Conservation (phyloP, 1,140 invertebrate species). For the Nebria ingens region DNA sequence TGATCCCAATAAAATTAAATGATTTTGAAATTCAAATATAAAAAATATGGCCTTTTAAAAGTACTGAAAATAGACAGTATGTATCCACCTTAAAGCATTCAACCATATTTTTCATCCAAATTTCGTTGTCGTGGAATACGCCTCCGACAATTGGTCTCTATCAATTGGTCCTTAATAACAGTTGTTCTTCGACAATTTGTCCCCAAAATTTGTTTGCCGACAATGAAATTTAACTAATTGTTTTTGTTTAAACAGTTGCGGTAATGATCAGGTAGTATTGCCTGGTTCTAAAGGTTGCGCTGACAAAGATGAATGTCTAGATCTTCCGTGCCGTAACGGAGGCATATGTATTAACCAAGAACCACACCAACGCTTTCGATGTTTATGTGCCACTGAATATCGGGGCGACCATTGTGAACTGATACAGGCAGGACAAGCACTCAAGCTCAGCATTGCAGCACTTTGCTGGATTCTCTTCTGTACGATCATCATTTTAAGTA, state of each 20-base stretch:
- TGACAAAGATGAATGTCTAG: slow-evolving; percentile 89
- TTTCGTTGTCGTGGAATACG: no score
- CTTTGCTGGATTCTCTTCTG: slow-evolving; percentile 87
- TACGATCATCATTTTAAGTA: slow-evolving; percentile 88
- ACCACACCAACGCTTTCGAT: slow-evolving; percentile 68
- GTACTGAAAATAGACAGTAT: no score
- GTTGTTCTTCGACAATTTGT: no score
- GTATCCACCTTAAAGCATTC: not conserved
- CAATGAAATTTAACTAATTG: no score
- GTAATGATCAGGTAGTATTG: slow-evolving; percentile 78
- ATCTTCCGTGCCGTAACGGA: slow-evolving; percentile 83
- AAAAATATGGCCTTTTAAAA: no score
- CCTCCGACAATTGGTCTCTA: no score
- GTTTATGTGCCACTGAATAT: slow-evolving; percentile 81
- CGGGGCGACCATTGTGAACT: slow-evolving; percentile 90
- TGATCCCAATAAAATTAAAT: no score
- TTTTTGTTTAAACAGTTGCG: slow-evolving; percentile 54
- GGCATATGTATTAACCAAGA: slow-evolving; percentile 83
- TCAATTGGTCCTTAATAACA: no score
- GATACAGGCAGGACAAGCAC: slow-evolving; percentile 81
- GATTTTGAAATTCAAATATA: no score
- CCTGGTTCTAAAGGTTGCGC: slow-evolving; percentile 81
- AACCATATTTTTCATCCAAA: not conserved
- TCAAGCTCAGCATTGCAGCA: slow-evolving; percentile 88
- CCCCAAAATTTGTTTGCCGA: no score